phyloP scores from a whole-genome alignment of 2,797 vertebrate species.

The Semaprochilodus insignis region DNA sequence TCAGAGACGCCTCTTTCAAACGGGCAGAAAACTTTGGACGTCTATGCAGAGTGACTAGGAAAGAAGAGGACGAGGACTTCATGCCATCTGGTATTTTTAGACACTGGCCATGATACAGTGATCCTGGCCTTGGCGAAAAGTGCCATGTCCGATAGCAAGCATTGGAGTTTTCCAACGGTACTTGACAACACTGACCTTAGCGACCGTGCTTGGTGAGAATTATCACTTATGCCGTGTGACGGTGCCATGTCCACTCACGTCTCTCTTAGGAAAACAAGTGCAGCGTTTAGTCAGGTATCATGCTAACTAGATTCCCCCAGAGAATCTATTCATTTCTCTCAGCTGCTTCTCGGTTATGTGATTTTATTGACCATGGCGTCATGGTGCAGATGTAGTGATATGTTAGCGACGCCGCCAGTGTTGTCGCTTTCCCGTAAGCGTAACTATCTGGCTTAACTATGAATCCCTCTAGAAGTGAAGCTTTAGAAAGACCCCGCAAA shows the following conservation, averaged over 20 bases:
- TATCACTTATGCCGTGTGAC: conserved; percentile 59
- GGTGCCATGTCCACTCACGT: conserved; percentile 60
- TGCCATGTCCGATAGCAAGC: conserved; percentile 23
- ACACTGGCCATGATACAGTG: conserved; percentile 37
- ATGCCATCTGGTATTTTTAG: conserved; percentile 50
- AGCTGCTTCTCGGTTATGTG: background rate
- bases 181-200: conserved; percentile 69
- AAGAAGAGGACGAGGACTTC: conserved; percentile 19
- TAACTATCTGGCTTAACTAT: too few species aligned
- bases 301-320: conserved; percentile 53
- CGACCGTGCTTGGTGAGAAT: conserved; percentile 53
- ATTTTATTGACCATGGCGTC: background rate
- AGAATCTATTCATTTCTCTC: conserved; percentile 16
- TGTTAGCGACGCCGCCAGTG: background rate
- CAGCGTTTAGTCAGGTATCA: conserved; percentile 66
- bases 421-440: too few species aligned
- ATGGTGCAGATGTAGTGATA: background rate
- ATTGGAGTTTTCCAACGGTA: conserved; percentile 41
- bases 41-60: conserved; percentile 53
- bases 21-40: conserved; percentile 60
- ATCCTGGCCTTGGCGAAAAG: conserved; percentile 39
- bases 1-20: conserved; percentile 63
- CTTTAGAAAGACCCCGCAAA: too few species aligned
- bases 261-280: conserved; percentile 51
- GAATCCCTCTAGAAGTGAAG: background rate